Evolutionary conservation across 2,797 vertebrate genomes (phyloP), one percentile per base, ranked within the genome.

Genomic region (Syncerus caffer): DNA sequence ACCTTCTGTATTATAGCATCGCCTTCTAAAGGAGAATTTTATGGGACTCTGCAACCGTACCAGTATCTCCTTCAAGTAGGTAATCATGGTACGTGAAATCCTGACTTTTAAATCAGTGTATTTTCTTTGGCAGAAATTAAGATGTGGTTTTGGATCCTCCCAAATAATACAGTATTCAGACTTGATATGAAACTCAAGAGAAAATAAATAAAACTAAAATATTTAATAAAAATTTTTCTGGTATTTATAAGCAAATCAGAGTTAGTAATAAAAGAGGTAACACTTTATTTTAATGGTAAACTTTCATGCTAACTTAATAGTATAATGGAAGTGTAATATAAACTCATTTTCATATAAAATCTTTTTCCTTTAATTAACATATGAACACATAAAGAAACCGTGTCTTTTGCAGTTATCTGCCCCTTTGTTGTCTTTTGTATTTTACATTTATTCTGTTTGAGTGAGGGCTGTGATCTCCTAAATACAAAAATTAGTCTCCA

Each of bases 271-370:
- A 93, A 95, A 95, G 23, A 87, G 29, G 51, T 95, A 93, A 97
- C 34, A 95, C 89, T 96, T 98, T 96, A 89, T 96, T 98, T 98
- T 97, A 95, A 91, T 16, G 94, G 90, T 76, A 92, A 98, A 94
- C 58, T 96, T 96, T 97, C 76, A 98, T 78, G 88, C 78, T 97
- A 78, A 95, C 51, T 94, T 96, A 89, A 93, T 53, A 90, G 85
- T 95, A 93, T 92, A 88, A 93, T 84, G 93, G 96, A 95, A 96
- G 57, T 58, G 19, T 62, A 97, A 95, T 90, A 67, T 82, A 98
- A 97, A 82, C 86, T 93, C 38, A 60, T 85, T 96, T 97, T 91
- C 57, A 90, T 64, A 96, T 96, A 97, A 95, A 90, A 93, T 78
- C 74, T 95, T 90, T 90, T 53, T 80, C 67, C 92, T 82, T 89